Conservation (phyloP, 2,888 invertebrate genomes). For the Eupsilia transversa region DNA sequence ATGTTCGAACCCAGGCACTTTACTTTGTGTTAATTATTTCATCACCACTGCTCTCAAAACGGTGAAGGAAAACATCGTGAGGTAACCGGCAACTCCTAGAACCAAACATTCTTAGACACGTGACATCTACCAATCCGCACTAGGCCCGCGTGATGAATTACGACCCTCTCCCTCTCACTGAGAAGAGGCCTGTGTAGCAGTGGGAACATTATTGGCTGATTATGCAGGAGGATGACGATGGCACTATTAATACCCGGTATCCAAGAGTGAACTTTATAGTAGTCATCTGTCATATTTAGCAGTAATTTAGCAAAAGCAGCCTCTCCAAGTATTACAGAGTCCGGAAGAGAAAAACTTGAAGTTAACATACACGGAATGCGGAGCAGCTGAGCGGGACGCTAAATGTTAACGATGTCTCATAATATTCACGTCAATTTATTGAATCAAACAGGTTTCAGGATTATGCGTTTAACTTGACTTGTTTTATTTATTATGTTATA, state of each 20-base stretch:
- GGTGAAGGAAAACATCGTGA: no score
- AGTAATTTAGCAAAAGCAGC: conserved; percentile 4
- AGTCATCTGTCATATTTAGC: neutral
- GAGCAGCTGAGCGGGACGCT: conserved; percentile 44
- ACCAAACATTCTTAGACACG: no score
- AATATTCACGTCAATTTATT: conserved; percentile 54
- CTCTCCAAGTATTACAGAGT: neutral
- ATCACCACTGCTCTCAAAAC: no score
- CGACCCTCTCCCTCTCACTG: no score
- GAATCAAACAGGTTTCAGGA: conserved; percentile 56
- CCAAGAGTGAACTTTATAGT: neutral
- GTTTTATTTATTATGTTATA: conserved; percentile 33
- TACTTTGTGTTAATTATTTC: no score
- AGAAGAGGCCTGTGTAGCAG: no score
- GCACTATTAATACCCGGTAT: neutral
- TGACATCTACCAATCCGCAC: no score
- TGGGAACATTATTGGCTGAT: no score
- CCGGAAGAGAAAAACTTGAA: conserved; percentile 60
- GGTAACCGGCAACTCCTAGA: no score
- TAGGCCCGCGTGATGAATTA: no score
- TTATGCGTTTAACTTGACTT: conserved; percentile 42
- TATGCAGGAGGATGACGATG: neutral
- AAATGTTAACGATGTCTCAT: conserved; percentile 60
- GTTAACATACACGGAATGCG: conserved; percentile 42
- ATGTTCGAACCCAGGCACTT: no score